Evolutionary conservation across 2,113 vertebrate species (phyloP).

Genomic region (Gadus macrocephalus): DNA sequence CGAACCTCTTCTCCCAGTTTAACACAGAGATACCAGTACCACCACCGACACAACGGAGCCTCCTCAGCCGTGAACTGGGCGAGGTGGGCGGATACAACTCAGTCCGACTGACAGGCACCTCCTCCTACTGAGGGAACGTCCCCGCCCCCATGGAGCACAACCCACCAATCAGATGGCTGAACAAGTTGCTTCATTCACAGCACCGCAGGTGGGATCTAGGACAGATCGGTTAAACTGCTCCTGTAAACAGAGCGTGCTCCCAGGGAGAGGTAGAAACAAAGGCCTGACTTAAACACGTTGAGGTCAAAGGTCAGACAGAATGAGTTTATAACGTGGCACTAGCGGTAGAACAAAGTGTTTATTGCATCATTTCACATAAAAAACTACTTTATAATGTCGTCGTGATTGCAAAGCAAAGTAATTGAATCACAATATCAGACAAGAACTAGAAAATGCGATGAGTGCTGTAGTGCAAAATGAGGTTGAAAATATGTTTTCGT

Average conservation of each 20-base stretch:
- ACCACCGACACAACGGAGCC: constrained; percentile 29
- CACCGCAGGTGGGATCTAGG: constrained; percentile 21
- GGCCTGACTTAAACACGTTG: constrained; percentile 36
- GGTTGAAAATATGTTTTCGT: too few relatives aligned
- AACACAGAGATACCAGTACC: background rate
- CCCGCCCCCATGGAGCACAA: constrained; percentile 19
- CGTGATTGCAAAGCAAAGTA: too few relatives aligned
- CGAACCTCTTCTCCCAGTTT: constrained; percentile 15
- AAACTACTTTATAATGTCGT: background rate
- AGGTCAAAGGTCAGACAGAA: constrained; percentile 48
- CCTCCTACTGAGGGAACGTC: constrained; percentile 21
- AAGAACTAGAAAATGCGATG: too few relatives aligned
- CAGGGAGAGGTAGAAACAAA: constrained; percentile 29
- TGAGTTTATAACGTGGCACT: constrained; percentile 20
- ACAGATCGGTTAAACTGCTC: constrained; percentile 41
- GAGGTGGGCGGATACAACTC: constrained; percentile 23
- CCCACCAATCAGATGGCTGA: constrained; percentile 44
- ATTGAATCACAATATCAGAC: too few relatives aligned
- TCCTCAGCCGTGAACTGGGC: too few relatives aligned
- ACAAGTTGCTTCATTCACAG: constrained; percentile 23
- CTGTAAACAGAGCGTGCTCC: constrained; percentile 19
- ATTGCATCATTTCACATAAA: background rate
- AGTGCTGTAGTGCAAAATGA: too few relatives aligned
- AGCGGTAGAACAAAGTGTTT: background rate
- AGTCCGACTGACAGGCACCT: constrained; percentile 40